A percentile compares a stretch with the other conserved stretches of the same genome.
Evolutionary conservation across 2,797 vertebrate genomes (phyloP).

Genomic region (Clamator glandarius): DNA sequence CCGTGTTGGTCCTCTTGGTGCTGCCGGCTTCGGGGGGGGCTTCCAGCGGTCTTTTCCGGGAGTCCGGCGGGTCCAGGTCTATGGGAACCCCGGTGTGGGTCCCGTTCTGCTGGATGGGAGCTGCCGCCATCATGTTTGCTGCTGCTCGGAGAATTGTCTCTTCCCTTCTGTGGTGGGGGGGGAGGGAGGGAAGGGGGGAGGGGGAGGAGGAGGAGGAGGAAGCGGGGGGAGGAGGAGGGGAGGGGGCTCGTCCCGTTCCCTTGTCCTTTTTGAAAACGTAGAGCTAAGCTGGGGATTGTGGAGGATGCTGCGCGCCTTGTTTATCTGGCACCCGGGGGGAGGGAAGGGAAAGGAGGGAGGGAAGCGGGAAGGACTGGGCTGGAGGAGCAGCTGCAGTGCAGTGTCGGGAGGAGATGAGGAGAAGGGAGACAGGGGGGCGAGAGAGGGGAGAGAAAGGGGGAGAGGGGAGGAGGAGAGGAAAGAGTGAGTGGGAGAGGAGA

Average conservation of each 20-base stretch:
- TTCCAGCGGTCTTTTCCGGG: constrained; percentile 83
- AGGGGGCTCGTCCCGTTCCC: constrained; percentile 59
- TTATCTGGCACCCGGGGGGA: constrained; percentile 42
- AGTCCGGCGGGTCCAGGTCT: constrained; percentile 84
- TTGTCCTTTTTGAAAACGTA: constrained; percentile 48
- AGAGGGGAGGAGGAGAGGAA: constrained; percentile 63
- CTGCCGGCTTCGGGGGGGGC: constrained; percentile 84
- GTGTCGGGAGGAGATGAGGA: constrained; percentile 71
- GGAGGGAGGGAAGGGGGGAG: background rate
- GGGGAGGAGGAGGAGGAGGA: constrained; percentile 13
- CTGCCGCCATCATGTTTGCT: constrained; percentile 85
- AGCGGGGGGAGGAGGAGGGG: constrained; percentile 45
- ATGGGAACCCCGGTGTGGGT: constrained; percentile 83
- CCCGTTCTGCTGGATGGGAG: constrained; percentile 85
- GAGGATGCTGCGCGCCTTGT: constrained; percentile 55
- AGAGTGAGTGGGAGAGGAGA: constrained; percentile 39
- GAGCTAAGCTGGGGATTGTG: background rate
- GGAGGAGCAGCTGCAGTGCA: constrained; percentile 79
- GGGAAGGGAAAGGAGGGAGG: constrained; percentile 53
- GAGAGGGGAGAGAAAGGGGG: constrained; percentile 49
- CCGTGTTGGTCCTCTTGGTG: constrained; percentile 86
- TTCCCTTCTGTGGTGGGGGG: constrained; percentile 49
- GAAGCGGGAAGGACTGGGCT: constrained; percentile 47
- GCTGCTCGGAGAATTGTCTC: constrained; percentile 69
- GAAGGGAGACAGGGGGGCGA: constrained; percentile 62